phyloP scores from a whole-genome alignment of 2,888 invertebrate species.

The Leptinotarsa rubiginosa region DNA sequence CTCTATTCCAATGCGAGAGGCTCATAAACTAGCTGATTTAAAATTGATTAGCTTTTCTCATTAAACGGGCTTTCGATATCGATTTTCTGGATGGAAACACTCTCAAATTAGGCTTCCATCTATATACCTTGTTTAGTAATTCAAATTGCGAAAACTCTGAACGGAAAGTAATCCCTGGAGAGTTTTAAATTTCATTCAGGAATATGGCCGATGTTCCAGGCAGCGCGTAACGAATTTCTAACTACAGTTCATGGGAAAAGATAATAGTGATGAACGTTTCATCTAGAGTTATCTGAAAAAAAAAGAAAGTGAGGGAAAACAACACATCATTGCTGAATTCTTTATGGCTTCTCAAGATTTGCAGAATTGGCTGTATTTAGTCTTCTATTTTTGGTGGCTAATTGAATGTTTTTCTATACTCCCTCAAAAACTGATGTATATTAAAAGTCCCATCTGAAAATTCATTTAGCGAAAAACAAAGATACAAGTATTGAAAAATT shows the following conservation, averaged over 20 bases:
- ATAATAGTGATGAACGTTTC: not conserved
- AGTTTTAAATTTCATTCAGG: conserved; percentile 35
- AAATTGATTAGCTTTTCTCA: conserved; percentile 42
- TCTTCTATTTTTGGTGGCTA: too few relatives aligned
- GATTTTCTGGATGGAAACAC: conserved; percentile 40
- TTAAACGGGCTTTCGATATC: conserved; percentile 39
- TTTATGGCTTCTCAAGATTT: not conserved
- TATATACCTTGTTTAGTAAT: conserved; percentile 29
- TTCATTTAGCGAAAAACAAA: too few relatives aligned
- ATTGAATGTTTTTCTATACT: too few relatives aligned
- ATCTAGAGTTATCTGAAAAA: not conserved
- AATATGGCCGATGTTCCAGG: conserved; percentile 36
- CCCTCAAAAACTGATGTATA: too few relatives aligned
- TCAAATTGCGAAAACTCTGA: conserved; percentile 35
- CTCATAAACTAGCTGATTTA: conserved; percentile 36
- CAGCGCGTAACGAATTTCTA: conserved; percentile 8
- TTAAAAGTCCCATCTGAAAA: too few relatives aligned
- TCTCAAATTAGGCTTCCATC: conserved; percentile 33
- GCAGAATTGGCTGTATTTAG: too few relatives aligned
- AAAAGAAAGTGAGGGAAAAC: not conserved
- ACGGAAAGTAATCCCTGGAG: conserved; percentile 36
- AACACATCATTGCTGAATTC: not conserved
- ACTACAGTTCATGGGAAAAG: not conserved
- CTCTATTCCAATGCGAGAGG: not conserved
- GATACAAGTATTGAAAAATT: too few relatives aligned